Evolutionary conservation across 2,888 invertebrate genomes (phyloP).

Genomic region (Rhopalosiphum nymphaeae): DNA sequence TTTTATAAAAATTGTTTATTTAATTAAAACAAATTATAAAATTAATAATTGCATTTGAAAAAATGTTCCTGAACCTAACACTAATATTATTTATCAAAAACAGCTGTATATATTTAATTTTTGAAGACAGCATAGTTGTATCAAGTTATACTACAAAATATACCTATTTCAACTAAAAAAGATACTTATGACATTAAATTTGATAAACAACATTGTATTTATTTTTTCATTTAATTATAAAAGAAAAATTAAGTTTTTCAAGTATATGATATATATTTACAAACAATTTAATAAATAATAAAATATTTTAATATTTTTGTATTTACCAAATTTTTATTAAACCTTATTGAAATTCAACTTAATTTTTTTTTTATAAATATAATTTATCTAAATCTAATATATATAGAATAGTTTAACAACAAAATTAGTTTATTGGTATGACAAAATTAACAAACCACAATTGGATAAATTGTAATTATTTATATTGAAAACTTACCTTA

Average conservation of each 20-base stretch:
- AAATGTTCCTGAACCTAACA: not conserved
- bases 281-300: not conserved
- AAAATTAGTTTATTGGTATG: not conserved
- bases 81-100: not conserved
- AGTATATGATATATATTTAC: not conserved
- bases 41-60: not conserved
- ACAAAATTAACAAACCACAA: not conserved
- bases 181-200: not conserved
- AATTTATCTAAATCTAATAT: not conserved
- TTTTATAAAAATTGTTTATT: not conserved
- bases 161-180: not conserved
- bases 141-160: not conserved
- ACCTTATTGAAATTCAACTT: not conserved
- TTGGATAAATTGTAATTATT: not conserved
- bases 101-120: not conserved
- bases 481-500: constrained; percentile 75
- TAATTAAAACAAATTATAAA: not conserved
- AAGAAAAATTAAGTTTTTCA: not conserved
- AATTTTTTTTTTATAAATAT: not conserved
- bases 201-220: not conserved
- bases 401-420: not conserved
- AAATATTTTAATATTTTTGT: not conserved
- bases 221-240: not conserved
- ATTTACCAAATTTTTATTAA: not conserved
- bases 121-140: not conserved